These are phyloP conservation scores for Dendroctonus valens DNA, from an alignment of 1,140 invertebrate genomes.

Conservation along the genomic window DNA sequence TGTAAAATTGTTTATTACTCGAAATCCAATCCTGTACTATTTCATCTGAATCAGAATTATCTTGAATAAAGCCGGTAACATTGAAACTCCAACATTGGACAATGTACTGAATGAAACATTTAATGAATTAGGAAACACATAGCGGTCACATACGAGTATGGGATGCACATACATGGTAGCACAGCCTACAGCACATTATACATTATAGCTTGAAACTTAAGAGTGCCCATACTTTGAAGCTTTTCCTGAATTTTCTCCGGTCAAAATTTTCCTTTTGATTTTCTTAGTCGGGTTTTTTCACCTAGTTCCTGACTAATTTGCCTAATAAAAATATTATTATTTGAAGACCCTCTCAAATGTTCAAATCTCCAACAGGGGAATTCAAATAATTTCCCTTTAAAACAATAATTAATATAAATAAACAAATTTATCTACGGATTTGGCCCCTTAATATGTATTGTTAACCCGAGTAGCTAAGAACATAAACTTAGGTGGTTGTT, in stretches of 20 bases:
- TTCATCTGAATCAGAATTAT: slow-evolving; percentile 18
- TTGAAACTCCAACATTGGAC: slow-evolving; percentile 30
- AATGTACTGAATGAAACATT: slow-evolving; percentile 31
- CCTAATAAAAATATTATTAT: neutral
- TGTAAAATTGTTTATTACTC: neutral
- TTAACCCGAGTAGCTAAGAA: slow-evolving; percentile 13
- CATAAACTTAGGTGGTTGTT: slow-evolving; percentile 20
- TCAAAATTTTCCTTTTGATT: too few species aligned
- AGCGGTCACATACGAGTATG: slow-evolving; percentile 24
- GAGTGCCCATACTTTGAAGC: too few species aligned
- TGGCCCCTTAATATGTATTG: slow-evolving; percentile 11
- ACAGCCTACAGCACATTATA: slow-evolving; percentile 21
- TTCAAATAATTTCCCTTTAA: neutral
- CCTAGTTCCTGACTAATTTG: slow-evolving; percentile 5
- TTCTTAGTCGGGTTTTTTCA: neutral
- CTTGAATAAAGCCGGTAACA: slow-evolving; percentile 22
- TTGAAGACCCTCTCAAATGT: neutral
- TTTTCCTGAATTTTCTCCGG: too few species aligned
- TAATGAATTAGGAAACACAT: slow-evolving; percentile 32
- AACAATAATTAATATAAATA: too few species aligned
- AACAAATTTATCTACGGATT: neutral
- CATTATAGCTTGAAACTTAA: too few species aligned
- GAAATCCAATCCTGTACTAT: slow-evolving; percentile 6
- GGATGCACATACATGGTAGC: slow-evolving; percentile 28
- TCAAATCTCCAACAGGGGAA: neutral